These are phyloP conservation scores for Lanius ludovicianus DNA, from an alignment of 2,113 vertebrate species.

Conservation along the genomic window DNA sequence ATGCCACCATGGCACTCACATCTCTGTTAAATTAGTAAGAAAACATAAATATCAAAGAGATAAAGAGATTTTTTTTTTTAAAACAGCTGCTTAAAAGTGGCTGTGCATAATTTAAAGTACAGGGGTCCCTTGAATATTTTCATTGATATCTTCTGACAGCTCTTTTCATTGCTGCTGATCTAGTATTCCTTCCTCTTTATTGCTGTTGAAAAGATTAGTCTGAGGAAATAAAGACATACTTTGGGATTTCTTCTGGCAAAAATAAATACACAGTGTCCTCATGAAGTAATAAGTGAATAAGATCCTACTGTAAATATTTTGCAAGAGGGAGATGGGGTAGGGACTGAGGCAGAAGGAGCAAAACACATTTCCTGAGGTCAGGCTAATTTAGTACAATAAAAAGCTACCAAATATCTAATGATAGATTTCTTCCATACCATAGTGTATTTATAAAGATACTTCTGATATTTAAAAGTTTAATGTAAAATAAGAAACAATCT, in stretches of 20 bases:
- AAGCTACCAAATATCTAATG: background rate
- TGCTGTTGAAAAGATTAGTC: background rate
- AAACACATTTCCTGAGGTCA: background rate
- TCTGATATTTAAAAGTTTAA: background rate
- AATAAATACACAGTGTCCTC: conserved; percentile 28
- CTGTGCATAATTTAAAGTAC: background rate
- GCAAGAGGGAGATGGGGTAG: background rate
- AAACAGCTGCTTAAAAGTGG: background rate
- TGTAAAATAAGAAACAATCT: background rate
- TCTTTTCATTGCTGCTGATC: background rate
- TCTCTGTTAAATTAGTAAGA: background rate
- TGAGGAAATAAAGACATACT: conserved; percentile 20
- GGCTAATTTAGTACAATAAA: background rate
- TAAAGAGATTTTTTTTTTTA: background rate
- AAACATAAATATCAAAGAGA: background rate
- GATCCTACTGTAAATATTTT: conserved; percentile 47
- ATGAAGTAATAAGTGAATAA: background rate
- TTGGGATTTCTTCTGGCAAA: conserved; percentile 24
- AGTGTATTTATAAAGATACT: background rate
- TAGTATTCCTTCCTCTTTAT: background rate
- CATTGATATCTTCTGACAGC: background rate
- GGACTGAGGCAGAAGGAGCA: background rate
- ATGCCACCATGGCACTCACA: background rate
- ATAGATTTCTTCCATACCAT: background rate
- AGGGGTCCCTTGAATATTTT: background rate